Base-by-base conservation (phyloP, 2,888 invertebrate species). In the Dendrolimus houi region DNA sequence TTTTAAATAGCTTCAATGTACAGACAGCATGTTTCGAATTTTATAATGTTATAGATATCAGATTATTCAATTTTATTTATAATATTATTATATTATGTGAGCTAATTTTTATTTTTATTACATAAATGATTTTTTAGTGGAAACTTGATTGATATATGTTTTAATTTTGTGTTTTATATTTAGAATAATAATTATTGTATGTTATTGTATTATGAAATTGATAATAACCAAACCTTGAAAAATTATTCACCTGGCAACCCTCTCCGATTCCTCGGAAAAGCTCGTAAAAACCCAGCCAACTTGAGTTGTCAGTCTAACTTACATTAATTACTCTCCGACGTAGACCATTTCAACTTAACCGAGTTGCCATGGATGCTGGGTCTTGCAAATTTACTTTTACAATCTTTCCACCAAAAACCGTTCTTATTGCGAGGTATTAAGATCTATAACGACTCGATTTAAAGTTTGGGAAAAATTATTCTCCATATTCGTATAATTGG, bases 211-310 rank as follows among this genome's bases (percentile, higher is more conserved):
- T n/a, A n/a, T n/a, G n/a, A n/a, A n/a, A n/a, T 10, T 12, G 9
- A 17, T 56, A 52, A 55, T 42, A 55, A 55, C 12, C 7, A 14
- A 17, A 52, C 10, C 6, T 47, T 8, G 53, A 54, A 56, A 58
- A 10, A 52, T 62, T 60, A 55, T 9, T 9, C 8, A 9, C 9
- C 57, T 60, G 40, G 64, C 67, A 75, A 71, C 70, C 58, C 67
- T n/a, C 52, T 41, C 54, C 12, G 56, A 41, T 56, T 60, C 55
- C 60, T 56, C 53, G 62, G 64, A 65, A 68, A 67, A 66, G 61
- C 68, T 58, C 59, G 57, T 71, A 69, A 70, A 71, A 78, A 47
- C 58, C 72, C 79, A 61, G 65, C 76, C 70, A 62, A 68, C 66
- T 66, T 62, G 62, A 68, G 69, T 66, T 65, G 77, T 65, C 69